Percentiles rank a stretch among this genome's conserved stretches.
Conservation (phyloP, 2,797 vertebrate genomes). For the Thamnophis elegans region DNA sequence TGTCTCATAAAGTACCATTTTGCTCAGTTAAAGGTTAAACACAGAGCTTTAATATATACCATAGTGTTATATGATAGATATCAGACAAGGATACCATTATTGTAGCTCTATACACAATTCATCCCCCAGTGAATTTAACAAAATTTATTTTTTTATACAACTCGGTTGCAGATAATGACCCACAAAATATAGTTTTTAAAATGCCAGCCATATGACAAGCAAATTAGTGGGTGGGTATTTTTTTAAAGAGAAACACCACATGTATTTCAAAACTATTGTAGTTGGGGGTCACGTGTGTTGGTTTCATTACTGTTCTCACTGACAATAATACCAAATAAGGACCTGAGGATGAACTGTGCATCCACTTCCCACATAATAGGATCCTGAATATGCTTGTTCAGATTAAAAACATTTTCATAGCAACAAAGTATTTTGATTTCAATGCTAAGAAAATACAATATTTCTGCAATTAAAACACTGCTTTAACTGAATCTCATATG, state of each 20-base stretch:
- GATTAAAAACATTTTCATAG: background rate
- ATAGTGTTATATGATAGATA: background rate
- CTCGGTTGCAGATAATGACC: background rate
- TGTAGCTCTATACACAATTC: background rate
- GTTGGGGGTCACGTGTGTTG: background rate
- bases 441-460: background rate
- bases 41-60: background rate
- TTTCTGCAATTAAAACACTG: background rate
- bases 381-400: background rate
- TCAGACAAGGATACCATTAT: background rate
- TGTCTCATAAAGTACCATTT: background rate
- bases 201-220: background rate
- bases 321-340: background rate
- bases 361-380: background rate
- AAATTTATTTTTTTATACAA: background rate
- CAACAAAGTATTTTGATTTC: background rate
- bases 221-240: background rate
- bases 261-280: background rate
- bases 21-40: background rate
- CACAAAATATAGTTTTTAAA: background rate
- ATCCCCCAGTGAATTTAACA: background rate
- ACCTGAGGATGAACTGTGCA: background rate
- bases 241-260: background rate
- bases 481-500: background rate
- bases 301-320: background rate